Evolutionary conservation across 1,140 invertebrate species (phyloP).

Genomic region (Pseudomyrmex sp.): DNA sequence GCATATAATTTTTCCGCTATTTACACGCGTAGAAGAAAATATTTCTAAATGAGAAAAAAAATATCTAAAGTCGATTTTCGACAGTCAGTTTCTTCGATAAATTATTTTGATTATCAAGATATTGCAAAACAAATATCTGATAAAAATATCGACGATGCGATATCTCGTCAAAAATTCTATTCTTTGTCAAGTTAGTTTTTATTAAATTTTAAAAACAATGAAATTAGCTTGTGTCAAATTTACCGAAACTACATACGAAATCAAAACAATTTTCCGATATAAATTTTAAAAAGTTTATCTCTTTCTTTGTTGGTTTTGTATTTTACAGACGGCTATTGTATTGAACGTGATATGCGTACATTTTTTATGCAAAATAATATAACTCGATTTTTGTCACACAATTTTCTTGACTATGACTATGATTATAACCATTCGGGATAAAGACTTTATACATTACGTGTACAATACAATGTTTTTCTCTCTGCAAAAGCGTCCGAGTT

Average conservation of each 20-base stretch:
- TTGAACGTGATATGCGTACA: too few relatives aligned
- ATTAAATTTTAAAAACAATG: not conserved
- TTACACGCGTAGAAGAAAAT: not conserved
- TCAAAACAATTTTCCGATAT: not conserved
- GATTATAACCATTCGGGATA: constrained; percentile 4
- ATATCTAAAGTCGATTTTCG: not conserved
- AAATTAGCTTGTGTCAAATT: not conserved
- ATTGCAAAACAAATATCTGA: not conserved
- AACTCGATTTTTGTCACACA: not conserved
- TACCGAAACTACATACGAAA: not conserved
- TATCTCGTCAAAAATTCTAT: not conserved
- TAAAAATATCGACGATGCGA: not conserved
- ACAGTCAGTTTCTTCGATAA: not conserved
- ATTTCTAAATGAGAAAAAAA: not conserved
- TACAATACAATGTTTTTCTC: not conserved
- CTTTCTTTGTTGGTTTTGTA: not conserved
- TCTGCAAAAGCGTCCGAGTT: constrained; percentile 12
- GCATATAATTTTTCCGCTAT: not conserved
- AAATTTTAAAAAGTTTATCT: too few relatives aligned
- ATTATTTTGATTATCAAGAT: not conserved
- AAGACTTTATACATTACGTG: constrained; percentile 16
- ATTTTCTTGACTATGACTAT: not conserved
- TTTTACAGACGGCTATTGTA: not conserved
- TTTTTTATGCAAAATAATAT: not conserved
- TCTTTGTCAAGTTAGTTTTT: not conserved